Conservation (phyloP, 2,888 invertebrate genomes). For the Flexamia atlantica region DNA sequence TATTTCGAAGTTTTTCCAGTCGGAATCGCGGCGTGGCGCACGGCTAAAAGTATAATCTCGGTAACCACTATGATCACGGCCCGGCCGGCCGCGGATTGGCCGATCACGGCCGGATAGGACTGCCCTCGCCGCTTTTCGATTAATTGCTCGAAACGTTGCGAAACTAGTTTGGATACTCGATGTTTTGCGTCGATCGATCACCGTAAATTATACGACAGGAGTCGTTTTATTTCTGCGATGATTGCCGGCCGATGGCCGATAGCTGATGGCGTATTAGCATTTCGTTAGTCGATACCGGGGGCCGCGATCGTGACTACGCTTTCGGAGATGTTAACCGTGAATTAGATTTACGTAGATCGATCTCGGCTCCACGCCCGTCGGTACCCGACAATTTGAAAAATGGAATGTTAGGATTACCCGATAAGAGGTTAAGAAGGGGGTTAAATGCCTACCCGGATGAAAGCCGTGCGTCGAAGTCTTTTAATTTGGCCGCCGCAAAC, state of each 20-base stretch:
- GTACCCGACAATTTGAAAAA: slow-evolving; percentile 37
- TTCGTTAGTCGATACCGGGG: slow-evolving; percentile 33
- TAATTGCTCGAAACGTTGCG: slow-evolving; percentile 24
- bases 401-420: slow-evolving; percentile 17
- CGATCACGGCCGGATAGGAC: not conserved
- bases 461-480: slow-evolving; percentile 1
- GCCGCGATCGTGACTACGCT: slow-evolving; percentile 1
- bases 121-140: not conserved
- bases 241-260: slow-evolving; percentile 18
- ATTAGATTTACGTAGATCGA: slow-evolving; percentile 36
- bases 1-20: slow-evolving; percentile 51
- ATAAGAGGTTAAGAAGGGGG: slow-evolving; percentile 34
- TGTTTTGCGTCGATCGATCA: slow-evolving; percentile 39
- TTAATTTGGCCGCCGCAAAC: not conserved
- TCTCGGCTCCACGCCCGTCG: slow-evolving; percentile 16
- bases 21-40: slow-evolving; percentile 11
- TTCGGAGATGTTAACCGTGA: slow-evolving; percentile 24
- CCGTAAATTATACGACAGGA: slow-evolving; percentile 35
- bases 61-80: slow-evolving; percentile 34
- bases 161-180: slow-evolving; percentile 43
- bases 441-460: not conserved
- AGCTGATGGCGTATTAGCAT: slow-evolving; percentile 40
- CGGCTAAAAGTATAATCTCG: slow-evolving; percentile 18
- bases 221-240: slow-evolving; percentile 42
- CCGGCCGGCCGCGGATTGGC: slow-evolving; percentile 1